Conservation (phyloP, 30 jellyfish, hydroid and myxozoan species). For the Thelohanellus kitauei region DNA sequence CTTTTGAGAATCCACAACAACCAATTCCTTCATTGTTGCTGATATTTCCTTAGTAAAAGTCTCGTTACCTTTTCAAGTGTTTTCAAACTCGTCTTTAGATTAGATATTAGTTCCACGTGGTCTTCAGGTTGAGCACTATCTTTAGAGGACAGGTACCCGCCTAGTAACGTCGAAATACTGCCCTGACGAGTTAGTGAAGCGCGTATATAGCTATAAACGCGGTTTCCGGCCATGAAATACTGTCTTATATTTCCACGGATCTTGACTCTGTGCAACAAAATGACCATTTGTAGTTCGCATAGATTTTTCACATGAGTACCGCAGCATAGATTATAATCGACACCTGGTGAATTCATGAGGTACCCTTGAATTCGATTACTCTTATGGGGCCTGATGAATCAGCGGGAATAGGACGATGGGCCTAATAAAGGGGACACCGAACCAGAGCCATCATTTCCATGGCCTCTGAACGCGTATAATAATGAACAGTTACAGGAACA, state of each 20-base stretch:
- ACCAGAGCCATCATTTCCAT: constrained; percentile 8
- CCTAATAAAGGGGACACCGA: constrained; percentile 1
- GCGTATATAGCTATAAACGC: constrained; percentile 14
- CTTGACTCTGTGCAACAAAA: constrained; percentile 36
- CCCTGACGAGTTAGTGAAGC: background rate
- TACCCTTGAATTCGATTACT: constrained; percentile 45
- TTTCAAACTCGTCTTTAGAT: constrained; percentile 16
- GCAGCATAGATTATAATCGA: constrained; percentile 79
- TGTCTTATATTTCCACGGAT: constrained; percentile 81
- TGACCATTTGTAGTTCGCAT: constrained; percentile 28
- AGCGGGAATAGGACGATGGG: no score
- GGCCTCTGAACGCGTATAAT: constrained; percentile 33
- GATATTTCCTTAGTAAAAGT: no score
- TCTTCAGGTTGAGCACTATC: constrained; percentile 38
- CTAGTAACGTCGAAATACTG: background rate
- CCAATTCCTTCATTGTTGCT: no score
- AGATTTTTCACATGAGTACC: constrained; percentile 54
- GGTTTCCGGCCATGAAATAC: constrained; percentile 31
- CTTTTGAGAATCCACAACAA: no score
- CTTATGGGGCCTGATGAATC: constrained; percentile 31
- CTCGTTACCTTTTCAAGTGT: constrained; percentile 11
- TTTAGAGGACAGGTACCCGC: background rate
- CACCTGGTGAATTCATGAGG: no score
- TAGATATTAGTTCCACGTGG: constrained; percentile 27
- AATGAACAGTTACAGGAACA: constrained; percentile 16